Evolutionary conservation across 1,140 invertebrate species (phyloP).

Genomic region (Tetramorium simillimum): DNA sequence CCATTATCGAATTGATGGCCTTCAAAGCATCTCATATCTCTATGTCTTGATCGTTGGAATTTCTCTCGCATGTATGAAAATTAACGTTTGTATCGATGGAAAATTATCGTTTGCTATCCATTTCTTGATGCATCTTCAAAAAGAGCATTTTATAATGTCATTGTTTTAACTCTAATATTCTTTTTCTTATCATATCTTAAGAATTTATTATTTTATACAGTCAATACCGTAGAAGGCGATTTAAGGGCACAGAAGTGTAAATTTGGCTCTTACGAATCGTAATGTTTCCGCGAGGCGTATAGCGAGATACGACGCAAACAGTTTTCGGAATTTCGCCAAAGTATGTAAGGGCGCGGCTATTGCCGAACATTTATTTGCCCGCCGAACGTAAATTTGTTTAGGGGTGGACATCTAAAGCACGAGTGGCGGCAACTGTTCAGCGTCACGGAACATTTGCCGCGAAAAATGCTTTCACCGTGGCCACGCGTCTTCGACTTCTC

Average conservation of each 20-base stretch:
- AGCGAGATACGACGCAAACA: slow-evolving; percentile 50
- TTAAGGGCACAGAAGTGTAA: slow-evolving; percentile 49
- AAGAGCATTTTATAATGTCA: not conserved
- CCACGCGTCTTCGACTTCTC: slow-evolving; percentile 71
- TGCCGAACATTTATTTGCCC: slow-evolving; percentile 67
- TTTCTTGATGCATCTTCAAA: not conserved
- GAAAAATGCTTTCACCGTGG: slow-evolving; percentile 70
- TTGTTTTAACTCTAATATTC: slow-evolving; percentile 1
- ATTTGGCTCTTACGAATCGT: slow-evolving; percentile 27
- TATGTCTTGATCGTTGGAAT: slow-evolving; percentile 16
- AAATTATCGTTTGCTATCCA: slow-evolving; percentile 4
- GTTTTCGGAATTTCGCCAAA: slow-evolving; percentile 53
- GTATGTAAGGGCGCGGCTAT: slow-evolving; percentile 62
- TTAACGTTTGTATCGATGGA: not conserved
- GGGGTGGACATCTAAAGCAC: slow-evolving; percentile 74
- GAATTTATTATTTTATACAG: not conserved
- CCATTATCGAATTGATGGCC: slow-evolving; percentile 63
- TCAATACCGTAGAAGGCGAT: not conserved
- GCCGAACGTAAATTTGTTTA: slow-evolving; percentile 78
- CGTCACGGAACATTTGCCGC: slow-evolving; percentile 80
- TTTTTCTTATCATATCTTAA: not conserved
- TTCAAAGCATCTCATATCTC: slow-evolving; percentile 29
- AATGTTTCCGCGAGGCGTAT: slow-evolving; percentile 37
- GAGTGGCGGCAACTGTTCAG: slow-evolving; percentile 67
- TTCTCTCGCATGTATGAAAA: not conserved